These are phyloP conservation scores for Patella depressa DNA, from an alignment of 2,888 invertebrate genomes.

Conservation along the genomic window DNA sequence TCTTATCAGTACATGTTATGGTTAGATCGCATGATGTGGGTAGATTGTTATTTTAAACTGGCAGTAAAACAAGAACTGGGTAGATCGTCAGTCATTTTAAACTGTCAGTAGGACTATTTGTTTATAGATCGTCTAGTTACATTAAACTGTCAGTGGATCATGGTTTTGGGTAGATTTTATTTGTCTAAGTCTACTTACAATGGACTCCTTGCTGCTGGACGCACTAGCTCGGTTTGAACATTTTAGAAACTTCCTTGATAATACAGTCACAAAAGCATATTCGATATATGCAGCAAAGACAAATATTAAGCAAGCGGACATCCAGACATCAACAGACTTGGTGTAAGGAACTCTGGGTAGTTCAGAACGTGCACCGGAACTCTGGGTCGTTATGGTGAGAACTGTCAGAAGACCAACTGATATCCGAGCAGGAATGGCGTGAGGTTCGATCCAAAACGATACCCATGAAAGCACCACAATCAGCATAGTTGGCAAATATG, in stretches of 20 bases:
- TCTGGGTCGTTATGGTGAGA: constrained; percentile 40
- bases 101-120: too few relatives aligned
- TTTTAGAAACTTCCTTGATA: constrained; percentile 18
- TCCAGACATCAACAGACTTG: constrained; percentile 33
- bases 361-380: constrained; percentile 25
- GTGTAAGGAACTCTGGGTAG: constrained; percentile 36
- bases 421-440: constrained; percentile 37
- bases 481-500: constrained; percentile 36
- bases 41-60: too few relatives aligned
- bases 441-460: constrained; percentile 37
- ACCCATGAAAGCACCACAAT: constrained; percentile 39
- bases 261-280: constrained; percentile 27
- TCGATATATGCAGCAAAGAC: constrained; percentile 30
- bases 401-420: constrained; percentile 38
- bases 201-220: not conserved
- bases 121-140: too few relatives aligned
- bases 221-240: not conserved
- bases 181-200: not conserved
- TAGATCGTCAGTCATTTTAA: too few relatives aligned
- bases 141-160: constrained; percentile 2
- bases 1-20: too few relatives aligned
- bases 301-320: constrained; percentile 29
- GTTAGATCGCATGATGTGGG: too few relatives aligned
- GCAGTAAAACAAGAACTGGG: too few relatives aligned
- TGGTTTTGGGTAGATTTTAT: not conserved